These are phyloP conservation scores for Euleptes europaea DNA, from an alignment of 2,113 vertebrate species.

Conservation along the genomic window DNA sequence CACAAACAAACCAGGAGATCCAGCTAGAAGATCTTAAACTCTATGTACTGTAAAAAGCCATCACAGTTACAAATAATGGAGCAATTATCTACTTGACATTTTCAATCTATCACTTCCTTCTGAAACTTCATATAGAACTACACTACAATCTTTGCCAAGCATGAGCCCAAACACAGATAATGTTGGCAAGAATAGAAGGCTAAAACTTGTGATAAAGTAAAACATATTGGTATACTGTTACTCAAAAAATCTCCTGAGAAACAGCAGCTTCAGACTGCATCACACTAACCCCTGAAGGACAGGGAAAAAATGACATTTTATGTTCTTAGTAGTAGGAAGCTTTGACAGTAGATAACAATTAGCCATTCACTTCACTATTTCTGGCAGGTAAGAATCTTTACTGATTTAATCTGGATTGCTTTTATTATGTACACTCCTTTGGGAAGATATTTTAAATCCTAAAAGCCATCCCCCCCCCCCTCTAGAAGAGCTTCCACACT, in stretches of 20 bases:
- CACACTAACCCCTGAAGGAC: not conserved
- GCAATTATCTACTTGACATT: not conserved
- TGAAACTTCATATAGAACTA: not conserved
- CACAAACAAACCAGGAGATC: not conserved
- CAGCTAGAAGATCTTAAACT: not conserved
- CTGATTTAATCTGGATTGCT: too few species aligned
- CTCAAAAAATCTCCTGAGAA: not conserved
- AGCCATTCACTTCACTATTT: not conserved
- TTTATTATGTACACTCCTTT: too few species aligned
- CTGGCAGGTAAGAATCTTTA: not conserved
- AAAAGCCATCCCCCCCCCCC: not conserved
- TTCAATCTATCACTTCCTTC: not conserved
- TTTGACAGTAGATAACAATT: not conserved
- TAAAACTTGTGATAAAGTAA: not conserved
- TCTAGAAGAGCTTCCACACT: not conserved
- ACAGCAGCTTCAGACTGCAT: not conserved
- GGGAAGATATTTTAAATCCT: too few species aligned
- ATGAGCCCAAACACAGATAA: not conserved
- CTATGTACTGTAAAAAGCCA: not conserved
- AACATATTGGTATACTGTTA: not conserved
- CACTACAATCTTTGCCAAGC: not conserved
- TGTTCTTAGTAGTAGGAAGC: not conserved
- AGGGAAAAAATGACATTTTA: not conserved
- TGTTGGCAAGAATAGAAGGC: not conserved
- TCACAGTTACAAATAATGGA: not conserved